Evolutionary conservation across 1,140 invertebrate genomes (phyloP), one percentile per base, ranked within the genome.

Genomic region (Bombus sylvicola): DNA sequence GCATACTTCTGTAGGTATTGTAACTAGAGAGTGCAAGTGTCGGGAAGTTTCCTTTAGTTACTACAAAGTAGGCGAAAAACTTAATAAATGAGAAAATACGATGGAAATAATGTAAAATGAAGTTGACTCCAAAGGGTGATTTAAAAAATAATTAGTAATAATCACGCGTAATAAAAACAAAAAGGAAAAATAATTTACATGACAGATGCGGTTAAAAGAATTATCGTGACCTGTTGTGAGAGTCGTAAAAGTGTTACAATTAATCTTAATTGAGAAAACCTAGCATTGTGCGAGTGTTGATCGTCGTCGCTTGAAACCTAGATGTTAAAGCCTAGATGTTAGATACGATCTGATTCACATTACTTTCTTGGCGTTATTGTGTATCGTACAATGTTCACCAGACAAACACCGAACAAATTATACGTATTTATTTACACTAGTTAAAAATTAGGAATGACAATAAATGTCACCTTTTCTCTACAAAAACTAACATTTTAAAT

Each of bases 321-420:
- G 15, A 43, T n/a, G 25, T 34, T 12, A 62, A 22, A 71, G 28
- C 28, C 31, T 71, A 28, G 22, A 53, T n/a, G 15, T 59, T 13
- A 53, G 83, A 81, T 76, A 81, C 66, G 72, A 88, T 81, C 87
- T 68, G 43, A 75, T 88, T 88, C 87, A 81, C 87, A 82, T 77
- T 87, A 82, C 87, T 88, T 88, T 88, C 87, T 53, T 86, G 25
- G 3, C 10, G n/a, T 80, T 72, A 85, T 80, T 80, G 53, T 79
- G 9, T 9, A 28, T 8, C 1, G n/a, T 10, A 73, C 57, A 80
- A 85, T 80, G 57, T 68, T 10, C 39, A 18, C 22, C 9, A 9
- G 15, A 37, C 39, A 73, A 84, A 64, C 28, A 15, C 10, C 37
- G 34, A 22, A 53, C 47, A 57, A 83, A 84, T 79, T 80, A 80